These are phyloP conservation scores for Smittia sp. DNA, from an alignment of 2,888 invertebrate genomes.

Conservation along the genomic window DNA sequence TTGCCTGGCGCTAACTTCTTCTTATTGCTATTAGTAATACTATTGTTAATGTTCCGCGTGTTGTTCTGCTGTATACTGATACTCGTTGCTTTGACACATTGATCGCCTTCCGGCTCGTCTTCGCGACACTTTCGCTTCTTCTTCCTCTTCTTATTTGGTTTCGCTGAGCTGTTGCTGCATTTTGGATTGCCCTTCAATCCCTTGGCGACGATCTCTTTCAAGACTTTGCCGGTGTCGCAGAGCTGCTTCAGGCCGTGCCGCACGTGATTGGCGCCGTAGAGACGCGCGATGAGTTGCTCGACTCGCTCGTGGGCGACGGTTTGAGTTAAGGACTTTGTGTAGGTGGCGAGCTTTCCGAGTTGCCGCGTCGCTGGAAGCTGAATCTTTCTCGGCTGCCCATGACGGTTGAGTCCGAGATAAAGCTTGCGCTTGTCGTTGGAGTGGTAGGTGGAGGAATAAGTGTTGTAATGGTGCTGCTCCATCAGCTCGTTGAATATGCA, in stretches of 20 bases:
- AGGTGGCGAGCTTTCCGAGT: constrained; percentile 71
- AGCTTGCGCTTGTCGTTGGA: constrained; percentile 68
- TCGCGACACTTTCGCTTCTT: constrained; percentile 48
- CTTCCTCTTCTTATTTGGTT: constrained; percentile 47
- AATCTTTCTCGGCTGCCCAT: constrained; percentile 69
- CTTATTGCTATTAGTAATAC: constrained; percentile 7
- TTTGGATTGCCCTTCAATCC: constrained; percentile 54
- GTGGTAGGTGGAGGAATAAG: constrained; percentile 74
- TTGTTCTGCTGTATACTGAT: not conserved
- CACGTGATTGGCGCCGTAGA: constrained; percentile 54
- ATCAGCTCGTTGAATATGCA: constrained; percentile 86
- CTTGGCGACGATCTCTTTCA: constrained; percentile 51
- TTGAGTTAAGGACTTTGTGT: constrained; percentile 68
- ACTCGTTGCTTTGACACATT: constrained; percentile 31
- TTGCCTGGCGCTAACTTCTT: constrained; percentile 1
- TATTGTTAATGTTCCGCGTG: constrained; percentile 7
- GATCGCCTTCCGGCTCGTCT: constrained; percentile 40
- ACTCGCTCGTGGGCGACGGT: constrained; percentile 57
- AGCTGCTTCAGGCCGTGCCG: constrained; percentile 54
- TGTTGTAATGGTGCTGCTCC: constrained; percentile 81
- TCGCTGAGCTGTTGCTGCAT: constrained; percentile 46
- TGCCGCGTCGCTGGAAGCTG: constrained; percentile 66
- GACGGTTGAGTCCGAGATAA: constrained; percentile 73
- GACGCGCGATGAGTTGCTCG: constrained; percentile 56
- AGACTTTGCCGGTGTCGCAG: constrained; percentile 54